phyloP scores from a whole-genome alignment of 2,888 invertebrate species.

The Macrophya annulata region DNA sequence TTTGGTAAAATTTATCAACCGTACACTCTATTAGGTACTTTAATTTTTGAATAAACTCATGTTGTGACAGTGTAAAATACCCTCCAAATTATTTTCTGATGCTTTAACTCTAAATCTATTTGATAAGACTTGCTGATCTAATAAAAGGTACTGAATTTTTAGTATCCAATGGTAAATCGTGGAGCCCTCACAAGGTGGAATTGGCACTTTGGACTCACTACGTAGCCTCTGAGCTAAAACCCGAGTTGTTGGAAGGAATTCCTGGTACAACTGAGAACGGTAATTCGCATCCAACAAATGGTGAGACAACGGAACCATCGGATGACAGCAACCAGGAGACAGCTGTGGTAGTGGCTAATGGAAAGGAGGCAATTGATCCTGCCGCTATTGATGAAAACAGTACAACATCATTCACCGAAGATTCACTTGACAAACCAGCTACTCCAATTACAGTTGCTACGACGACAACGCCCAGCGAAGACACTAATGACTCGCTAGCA shows the following conservation, averaged over 20 bases:
- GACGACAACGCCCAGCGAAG: conserved; percentile 81
- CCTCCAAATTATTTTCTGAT: not conserved
- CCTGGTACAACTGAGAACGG: conserved; percentile 80
- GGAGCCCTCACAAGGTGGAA: conserved; percentile 89
- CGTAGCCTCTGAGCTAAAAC: conserved; percentile 91
- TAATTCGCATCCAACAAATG: conserved; percentile 76
- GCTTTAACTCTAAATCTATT: not conserved
- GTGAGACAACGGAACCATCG: conserved; percentile 80
- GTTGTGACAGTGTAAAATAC: not conserved
- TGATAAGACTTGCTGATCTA: not conserved
- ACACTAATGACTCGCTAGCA: conserved; percentile 81
- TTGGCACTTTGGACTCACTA: conserved; percentile 96
- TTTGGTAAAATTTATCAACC: too few relatives aligned
- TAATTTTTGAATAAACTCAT: not conserved
- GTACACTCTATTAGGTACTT: too few relatives aligned
- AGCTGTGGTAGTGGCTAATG: conserved; percentile 79
- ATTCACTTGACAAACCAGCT: conserved; percentile 86
- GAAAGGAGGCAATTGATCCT: conserved; percentile 80
- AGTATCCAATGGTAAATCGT: conserved; percentile 79
- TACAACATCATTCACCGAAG: conserved; percentile 89
- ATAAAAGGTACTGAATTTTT: conserved; percentile 60
- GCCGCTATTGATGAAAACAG: conserved; percentile 85
- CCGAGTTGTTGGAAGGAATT: conserved; percentile 91
- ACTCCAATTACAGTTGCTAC: conserved; percentile 80
- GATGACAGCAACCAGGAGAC: conserved; percentile 91